Base-by-base conservation (phyloP, 1,140 invertebrate genomes). In the Halesus radiatus region DNA sequence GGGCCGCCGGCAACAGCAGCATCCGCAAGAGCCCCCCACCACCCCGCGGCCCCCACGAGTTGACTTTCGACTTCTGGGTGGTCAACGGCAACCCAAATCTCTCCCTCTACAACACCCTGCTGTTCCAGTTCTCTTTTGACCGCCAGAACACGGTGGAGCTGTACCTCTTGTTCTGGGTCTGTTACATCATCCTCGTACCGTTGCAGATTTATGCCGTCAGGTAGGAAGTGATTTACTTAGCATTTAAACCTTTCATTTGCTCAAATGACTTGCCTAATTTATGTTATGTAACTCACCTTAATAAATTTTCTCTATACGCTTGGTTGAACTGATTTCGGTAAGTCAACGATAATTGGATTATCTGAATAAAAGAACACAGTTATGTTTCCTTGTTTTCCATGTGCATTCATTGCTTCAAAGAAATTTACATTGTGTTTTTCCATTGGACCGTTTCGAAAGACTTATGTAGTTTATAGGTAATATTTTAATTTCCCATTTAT, bases 61-160 rank as follows among this genome's bases (percentile, higher is more conserved):
- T 98, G 16, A 89, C 96, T 53, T 99, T 99, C 88, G 96, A 99
- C 87, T 95, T 99, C 80, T 98, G 97, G 94, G 90, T 99, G 26
- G 97, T 99, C 0, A 99, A 99, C 91, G 97, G 98, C 56, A 96
- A 97, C 89, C 98, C 98, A 0, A 96, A 96, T 85, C 90, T 92
- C 79, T 95, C 94, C 76, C 91, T 93, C 23, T 94, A 94, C 81
- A 98, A 96, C 88, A 95, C 94, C 78, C 92, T 99, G 84, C 94
- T 96, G 79, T 98, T 97, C 89, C 97, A 99, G 87, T 99, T 98
- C 87, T 98, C 97, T 3, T 99, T 98, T 90, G 98, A 99, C 87
- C 92, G 94, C 86, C 96, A 98, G 89, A 97, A 98, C 87, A 96
- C 97, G 13, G 91, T 98, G 64, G 97, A 98, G 88, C 91, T 99